Evolutionary conservation across 2,888 invertebrate species (phyloP), one percentile per base, ranked within the genome.

Genomic region (Gryllus longicercus): DNA sequence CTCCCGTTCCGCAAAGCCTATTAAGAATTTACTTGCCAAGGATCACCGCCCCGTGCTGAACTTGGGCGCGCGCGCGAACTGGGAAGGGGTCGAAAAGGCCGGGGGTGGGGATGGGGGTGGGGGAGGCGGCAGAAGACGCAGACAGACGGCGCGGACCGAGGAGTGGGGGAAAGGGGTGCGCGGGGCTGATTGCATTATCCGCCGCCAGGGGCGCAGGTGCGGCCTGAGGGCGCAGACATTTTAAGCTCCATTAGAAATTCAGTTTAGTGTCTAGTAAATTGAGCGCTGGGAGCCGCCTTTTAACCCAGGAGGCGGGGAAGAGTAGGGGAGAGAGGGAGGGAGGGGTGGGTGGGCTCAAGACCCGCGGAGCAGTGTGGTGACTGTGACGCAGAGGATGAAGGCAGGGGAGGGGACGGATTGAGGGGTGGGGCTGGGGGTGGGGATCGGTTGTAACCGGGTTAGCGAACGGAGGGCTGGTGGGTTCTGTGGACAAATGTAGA

Each of bases 201-300:
- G 14, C 63, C 63, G 63, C 63, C 63, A 18, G 63, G 63, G 63
- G 63, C 76, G 38, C 80, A 80, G 80, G 80, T 80, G 80, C 75
- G 12, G 76, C 21, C 18, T n/a, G 49, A 25, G 75, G 74, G 49
- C 21, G 38, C 75, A 50, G 77, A 78, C 80, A 77, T 80, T 80
- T 80, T 80, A 80, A 77, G 80, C 80, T 25, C 78, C 80, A 80
- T 80, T 80, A 80, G 77, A 80, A 80, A 80, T 80, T 80, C 78
- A 80, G n/a, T 78, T 78, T 74, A 77, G 80, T 51, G 75, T 77
- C 75, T 75, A 80, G 50, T 51, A 80, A 80, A 78, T 80, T 80
- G 80, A 80, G 18, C 80, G 16, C 77, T 51, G 63, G 50, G n/a
- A n/a, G 75, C 77, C 75, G 76, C 50, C n/a, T 79, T 79, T 50